Base-by-base conservation (phyloP, 2,797 vertebrate genomes). In the Gymnoscopelus microlampas region DNA sequence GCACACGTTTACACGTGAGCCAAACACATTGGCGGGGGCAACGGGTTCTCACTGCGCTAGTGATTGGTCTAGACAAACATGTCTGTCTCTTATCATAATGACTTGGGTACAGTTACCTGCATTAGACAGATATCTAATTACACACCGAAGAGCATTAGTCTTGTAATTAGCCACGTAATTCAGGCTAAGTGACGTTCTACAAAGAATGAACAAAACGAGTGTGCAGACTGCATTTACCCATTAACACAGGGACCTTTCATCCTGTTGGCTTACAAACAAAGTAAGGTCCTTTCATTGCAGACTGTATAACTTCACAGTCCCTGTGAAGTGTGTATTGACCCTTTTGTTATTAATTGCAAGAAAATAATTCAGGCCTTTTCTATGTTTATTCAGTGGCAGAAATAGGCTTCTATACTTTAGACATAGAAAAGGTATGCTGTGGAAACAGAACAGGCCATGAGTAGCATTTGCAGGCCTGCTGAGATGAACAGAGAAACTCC, bases 71-170 rank as follows among this genome's bases (percentile, higher is more conserved):
- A 71, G 68, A 72, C 63, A 76, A 81, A 76, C 66, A 75, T 61
- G 10, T 8, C 19, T 13, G 66, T 63, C 56, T 63, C 61, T 76
- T 71, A 55, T 78, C 29, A 9, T 71, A 76, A 78, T 69, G 59
- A 74, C 63, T 73, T 49, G 68, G 64, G 59, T 78, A 48, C 53
- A 72, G 66, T 82, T 73, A 85, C 44, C 35, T 67, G 54, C 12
- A 66, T 60, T 62, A 60, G 69, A 44, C 39, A 49, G 55, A 57
- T 80, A 68, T 79, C 35, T 53, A 49, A 65, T 75, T 29, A 66
- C 60, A 70, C 51, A 48, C 67, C 68, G 50, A 67, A 61, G 57
- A 63, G 15, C 62, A 68, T 74, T 64, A 44, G 50, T 70, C 70
- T 23, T n/a, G 11, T 60, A 76, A 71, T 76, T 57, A 68, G 55